phyloP scores from a whole-genome alignment of 2,797 vertebrate genomes.

The Lepilemur ruficaudatus region DNA sequence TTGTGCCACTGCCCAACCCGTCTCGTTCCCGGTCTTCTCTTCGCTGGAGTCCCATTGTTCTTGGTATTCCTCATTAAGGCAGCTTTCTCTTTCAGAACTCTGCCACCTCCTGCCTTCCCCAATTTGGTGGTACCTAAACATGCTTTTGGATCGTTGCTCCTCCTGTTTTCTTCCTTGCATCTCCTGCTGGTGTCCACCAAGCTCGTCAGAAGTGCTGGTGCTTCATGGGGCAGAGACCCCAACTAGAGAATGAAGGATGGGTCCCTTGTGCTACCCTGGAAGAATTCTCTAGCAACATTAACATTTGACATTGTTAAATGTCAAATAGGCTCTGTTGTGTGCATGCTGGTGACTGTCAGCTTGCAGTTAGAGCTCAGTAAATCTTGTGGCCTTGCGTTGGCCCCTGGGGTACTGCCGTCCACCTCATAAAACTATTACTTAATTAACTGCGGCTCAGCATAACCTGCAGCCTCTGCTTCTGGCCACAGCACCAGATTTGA shows the following conservation, averaged over 20 bases:
- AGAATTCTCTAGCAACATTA: neutral
- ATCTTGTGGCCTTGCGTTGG: conserved; percentile 76
- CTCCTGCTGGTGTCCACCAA: neutral
- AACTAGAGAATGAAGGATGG: neutral
- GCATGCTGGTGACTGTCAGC: conserved; percentile 69
- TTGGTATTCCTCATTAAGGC: neutral
- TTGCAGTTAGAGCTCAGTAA: conserved; percentile 70
- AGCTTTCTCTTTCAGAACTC: neutral
- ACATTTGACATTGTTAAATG: too few relatives aligned
- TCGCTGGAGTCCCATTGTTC: too few relatives aligned
- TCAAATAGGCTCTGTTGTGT: conserved; percentile 52
- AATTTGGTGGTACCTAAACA: accelerated
- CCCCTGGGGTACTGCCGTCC: conserved; percentile 69
- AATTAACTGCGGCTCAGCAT: conserved; percentile 77
- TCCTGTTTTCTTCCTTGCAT: neutral
- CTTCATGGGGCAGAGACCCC: neutral
- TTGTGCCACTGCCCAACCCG: too few relatives aligned
- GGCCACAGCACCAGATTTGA: neutral
- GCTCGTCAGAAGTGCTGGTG: neutral
- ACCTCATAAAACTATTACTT: conserved; percentile 82
- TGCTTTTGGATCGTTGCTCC: too few relatives aligned
- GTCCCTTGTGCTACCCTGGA: neutral
- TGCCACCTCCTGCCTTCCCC: neutral
- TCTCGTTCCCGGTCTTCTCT: neutral
- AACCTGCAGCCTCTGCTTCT: conserved; percentile 71